Evolutionary conservation across 2,888 invertebrate genomes (phyloP), one percentile per base, ranked within the genome.

Genomic region (Habrosyne pyritoides): DNA sequence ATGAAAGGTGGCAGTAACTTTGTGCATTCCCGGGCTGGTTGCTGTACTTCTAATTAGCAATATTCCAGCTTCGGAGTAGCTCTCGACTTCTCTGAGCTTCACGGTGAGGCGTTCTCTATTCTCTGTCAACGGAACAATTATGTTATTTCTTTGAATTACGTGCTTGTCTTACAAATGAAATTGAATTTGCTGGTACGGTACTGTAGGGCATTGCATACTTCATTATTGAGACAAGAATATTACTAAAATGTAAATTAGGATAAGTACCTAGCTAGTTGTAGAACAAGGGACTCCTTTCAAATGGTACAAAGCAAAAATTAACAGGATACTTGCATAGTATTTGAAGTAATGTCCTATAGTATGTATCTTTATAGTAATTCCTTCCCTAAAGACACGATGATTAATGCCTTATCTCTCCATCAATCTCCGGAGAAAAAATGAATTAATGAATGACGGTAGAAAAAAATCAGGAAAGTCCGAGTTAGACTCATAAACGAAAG

Each of bases 31-130:
- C 54, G 49, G 53, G 53, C 51, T 18, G 47, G 70, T 67, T 66
- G 62, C 64, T 61, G 69, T 73, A 72, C 79, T 82, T 73, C 77
- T 85, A 86, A 86, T 86, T 86, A 85, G 83, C 76, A 70, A 61
- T 75, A 21, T 21, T 50, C 53, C 33, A 48, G 26, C 28, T 48
- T 47, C 51, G 2, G 24, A 24, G 24, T 7, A 24, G 36, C 42
- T 42, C 42, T 42, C 42, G 18, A 42, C 42, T 42, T 14, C 12
- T 14, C 18, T 18, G n/a, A 42, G 18, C 42, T 42, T 8, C 42
- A 8, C 6, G 36, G 14, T 14, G 7, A 36, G 12, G 33, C 33
- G 33, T 33, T 10, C 47, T 47, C n/a, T 10, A 26, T 18, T 14
- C 49, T 26, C 18, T 28, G 28, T 28, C 49, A 28, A 1, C 28